Evolutionary conservation across 2,888 invertebrate genomes (phyloP).

Genomic region (Eilema caniola): DNA sequence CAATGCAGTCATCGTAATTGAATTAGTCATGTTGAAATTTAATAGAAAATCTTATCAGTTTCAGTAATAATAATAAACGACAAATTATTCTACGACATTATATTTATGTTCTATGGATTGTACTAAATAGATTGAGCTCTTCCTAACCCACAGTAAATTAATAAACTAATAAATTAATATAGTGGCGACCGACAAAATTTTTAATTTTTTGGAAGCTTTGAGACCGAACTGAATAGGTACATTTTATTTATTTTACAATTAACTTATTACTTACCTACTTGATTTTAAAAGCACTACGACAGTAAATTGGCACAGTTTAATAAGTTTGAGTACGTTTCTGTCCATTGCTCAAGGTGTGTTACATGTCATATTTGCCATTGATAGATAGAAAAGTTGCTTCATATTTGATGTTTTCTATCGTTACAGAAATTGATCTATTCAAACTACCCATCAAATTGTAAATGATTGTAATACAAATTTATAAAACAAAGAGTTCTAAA

Average conservation of each 20-base stretch:
- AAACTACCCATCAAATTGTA: conserved; percentile 1
- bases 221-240: too few species aligned
- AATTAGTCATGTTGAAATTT: conserved; percentile 23
- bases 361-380: neutral
- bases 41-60: neutral
- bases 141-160: too few species aligned
- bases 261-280: conserved; percentile 10
- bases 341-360: conserved; percentile 6
- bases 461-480: neutral
- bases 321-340: conserved; percentile 21
- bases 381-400: neutral
- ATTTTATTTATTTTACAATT: neutral
- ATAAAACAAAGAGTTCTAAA: neutral
- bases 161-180: too few species aligned
- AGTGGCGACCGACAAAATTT: too few species aligned
- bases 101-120: too few species aligned
- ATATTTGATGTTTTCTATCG: neutral
- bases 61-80: too few species aligned
- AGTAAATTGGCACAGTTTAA: conserved; percentile 23
- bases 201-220: too few species aligned
- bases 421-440: neutral
- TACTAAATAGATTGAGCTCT: too few species aligned
- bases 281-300: conserved; percentile 10
- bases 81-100: too few species aligned
- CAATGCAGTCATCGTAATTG: conserved; percentile 11